Percentiles rank a stretch among this genome's conserved stretches.
Conservation (phyloP, 2,888 invertebrate genomes). For the Acheta domesticus region DNA sequence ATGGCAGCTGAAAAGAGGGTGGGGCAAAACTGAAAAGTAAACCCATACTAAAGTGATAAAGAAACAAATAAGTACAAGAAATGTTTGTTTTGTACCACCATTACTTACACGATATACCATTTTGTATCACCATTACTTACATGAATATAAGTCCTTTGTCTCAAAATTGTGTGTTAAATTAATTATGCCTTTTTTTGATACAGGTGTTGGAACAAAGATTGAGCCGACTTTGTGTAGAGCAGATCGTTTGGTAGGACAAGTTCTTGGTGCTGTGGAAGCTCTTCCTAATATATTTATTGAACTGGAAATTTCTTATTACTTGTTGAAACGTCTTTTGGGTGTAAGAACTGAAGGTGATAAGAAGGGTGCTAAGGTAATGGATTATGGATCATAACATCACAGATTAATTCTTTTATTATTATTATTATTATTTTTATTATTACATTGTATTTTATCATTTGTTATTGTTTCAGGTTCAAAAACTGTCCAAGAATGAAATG, state of each 20-base stretch:
- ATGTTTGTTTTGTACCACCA: no score
- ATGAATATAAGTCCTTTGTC: no score
- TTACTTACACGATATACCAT: no score
- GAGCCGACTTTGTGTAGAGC: slow-evolving; percentile 98
- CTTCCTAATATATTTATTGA: slow-evolving; percentile 97
- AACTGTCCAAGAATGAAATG: slow-evolving; percentile 84
- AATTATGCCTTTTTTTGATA: slow-evolving; percentile 28
- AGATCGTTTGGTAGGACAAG: slow-evolving; percentile 95
- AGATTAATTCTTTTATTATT: background rate
- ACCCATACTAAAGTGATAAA: no score
- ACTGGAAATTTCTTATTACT: slow-evolving; percentile 95
- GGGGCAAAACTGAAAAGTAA: no score
- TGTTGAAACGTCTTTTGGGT: slow-evolving; percentile 90
- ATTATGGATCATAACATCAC: background rate
- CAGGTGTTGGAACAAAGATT: slow-evolving; percentile 95
- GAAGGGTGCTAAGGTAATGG: slow-evolving; percentile 86
- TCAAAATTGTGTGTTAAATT: no score
- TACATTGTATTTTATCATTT: slow-evolving; percentile 3
- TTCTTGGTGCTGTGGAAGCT: slow-evolving; percentile 93
- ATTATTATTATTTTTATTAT: no score
- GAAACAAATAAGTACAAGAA: no score
- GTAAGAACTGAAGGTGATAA: slow-evolving; percentile 99
- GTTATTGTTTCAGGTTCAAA: slow-evolving; percentile 65
- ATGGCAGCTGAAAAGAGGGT: no score
- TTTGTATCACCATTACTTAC: no score